Conservation (phyloP, 2,113 vertebrate species). For the Promerops cafer region DNA sequence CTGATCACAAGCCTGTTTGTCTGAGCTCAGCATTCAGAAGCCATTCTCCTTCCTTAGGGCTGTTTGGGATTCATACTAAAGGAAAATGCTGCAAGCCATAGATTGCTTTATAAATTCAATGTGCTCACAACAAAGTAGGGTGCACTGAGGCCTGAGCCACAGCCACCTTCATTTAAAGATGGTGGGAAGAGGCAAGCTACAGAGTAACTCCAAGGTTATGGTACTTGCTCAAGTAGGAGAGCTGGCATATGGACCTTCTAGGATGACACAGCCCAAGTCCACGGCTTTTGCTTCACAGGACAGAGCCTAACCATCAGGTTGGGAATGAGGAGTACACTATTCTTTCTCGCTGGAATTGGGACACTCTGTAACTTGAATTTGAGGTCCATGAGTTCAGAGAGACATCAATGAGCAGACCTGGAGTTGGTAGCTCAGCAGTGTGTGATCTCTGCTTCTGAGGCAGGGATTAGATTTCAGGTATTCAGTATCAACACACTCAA, state of each 20-base stretch:
- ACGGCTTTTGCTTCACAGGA: background rate
- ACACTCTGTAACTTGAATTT: background rate
- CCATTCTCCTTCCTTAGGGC: background rate
- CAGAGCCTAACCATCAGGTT: background rate
- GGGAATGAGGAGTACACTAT: background rate
- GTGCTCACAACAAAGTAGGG: background rate
- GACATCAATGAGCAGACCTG: background rate
- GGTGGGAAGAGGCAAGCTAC: background rate
- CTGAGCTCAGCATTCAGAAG: background rate
- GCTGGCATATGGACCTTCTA: background rate
- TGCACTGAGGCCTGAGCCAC: background rate
- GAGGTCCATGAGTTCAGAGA: background rate
- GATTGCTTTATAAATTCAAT: background rate
- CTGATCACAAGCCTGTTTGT: background rate
- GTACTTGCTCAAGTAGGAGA: background rate
- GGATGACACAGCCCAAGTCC: background rate
- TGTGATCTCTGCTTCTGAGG: background rate
- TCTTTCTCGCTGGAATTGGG: accelerated
- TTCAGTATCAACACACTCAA: background rate
- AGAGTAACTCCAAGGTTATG: background rate
- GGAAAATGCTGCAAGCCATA: background rate
- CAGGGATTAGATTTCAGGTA: background rate
- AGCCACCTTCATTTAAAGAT: background rate
- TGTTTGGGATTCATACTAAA: background rate
- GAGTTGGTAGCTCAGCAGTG: background rate